These are phyloP conservation scores for Drosophila asahinai DNA, from an alignment of 1,140 invertebrate genomes.

Conservation along the genomic window DNA sequence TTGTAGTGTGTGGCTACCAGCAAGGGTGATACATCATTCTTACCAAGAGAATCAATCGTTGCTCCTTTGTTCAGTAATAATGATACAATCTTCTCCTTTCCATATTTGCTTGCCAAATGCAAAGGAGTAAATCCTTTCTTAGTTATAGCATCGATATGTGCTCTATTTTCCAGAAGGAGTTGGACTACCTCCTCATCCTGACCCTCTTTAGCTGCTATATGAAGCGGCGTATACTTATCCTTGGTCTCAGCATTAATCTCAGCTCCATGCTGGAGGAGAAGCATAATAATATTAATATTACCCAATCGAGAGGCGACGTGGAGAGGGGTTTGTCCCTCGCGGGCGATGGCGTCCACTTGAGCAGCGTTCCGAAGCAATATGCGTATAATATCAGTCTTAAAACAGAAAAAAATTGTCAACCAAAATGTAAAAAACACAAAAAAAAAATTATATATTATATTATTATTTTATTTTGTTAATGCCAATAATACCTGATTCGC, in stretches of 20 bases:
- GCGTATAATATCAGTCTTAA: slow-evolving; percentile 96
- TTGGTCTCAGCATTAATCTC: slow-evolving; percentile 94
- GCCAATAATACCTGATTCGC: slow-evolving; percentile 89
- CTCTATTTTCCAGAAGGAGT: slow-evolving; percentile 96
- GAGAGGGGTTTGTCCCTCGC: slow-evolving; percentile 96
- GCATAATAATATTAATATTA: slow-evolving; percentile 96
- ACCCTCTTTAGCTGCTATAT: slow-evolving; percentile 98
- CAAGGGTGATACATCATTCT: slow-evolving; percentile 98
- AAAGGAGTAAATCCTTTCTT: slow-evolving; percentile 99
- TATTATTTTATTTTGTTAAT: not conserved
- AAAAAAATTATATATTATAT: not conserved
- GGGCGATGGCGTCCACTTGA: slow-evolving; percentile 96
- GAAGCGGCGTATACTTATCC: slow-evolving; percentile 98
- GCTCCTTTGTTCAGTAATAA: slow-evolving; percentile 94
- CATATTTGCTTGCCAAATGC: slow-evolving; percentile 99
- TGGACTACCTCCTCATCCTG: slow-evolving; percentile 91
- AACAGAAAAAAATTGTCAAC: not conserved
- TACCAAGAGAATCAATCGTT: slow-evolving; percentile 97
- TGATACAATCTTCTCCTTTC: slow-evolving; percentile 96
- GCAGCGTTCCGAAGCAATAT: slow-evolving; percentile 98
- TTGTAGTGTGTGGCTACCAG: slow-evolving; percentile 99
- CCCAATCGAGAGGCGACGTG: slow-evolving; percentile 97
- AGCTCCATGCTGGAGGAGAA: slow-evolving; percentile 96
- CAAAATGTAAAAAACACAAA: no score
- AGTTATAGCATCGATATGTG: slow-evolving; percentile 94